These are phyloP conservation scores for Nerophis ophidion DNA, from an alignment of 2,113 vertebrate species.

Conservation along the genomic window DNA sequence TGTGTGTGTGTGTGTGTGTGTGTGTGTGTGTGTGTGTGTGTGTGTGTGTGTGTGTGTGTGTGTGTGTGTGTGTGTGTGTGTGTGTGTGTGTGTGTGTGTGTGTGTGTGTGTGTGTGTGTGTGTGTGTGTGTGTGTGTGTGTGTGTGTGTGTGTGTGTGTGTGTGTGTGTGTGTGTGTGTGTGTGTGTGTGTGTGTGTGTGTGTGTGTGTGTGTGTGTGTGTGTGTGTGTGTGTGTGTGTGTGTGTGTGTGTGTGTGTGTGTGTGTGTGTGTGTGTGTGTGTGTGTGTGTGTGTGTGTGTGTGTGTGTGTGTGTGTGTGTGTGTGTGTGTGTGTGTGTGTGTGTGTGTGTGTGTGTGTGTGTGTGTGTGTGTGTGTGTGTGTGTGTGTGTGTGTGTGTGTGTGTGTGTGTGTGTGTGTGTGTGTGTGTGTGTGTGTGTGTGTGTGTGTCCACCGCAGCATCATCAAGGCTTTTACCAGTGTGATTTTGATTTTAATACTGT, in stretches of 20 bases:
- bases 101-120: constrained; percentile 59
- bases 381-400: constrained; percentile 58
- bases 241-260: constrained; percentile 60
- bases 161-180: constrained; percentile 59
- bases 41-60: constrained; percentile 62
- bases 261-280: constrained; percentile 63
- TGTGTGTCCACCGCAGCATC: constrained; percentile 63
- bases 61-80: constrained; percentile 60
- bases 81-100: constrained; percentile 59
- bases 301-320: constrained; percentile 64
- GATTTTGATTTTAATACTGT: constrained; percentile 67
- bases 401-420: constrained; percentile 62
- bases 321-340: constrained; percentile 62
- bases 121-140: constrained; percentile 59
- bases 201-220: constrained; percentile 62
- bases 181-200: constrained; percentile 58
- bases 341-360: constrained; percentile 59
- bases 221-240: constrained; percentile 60
- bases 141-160: constrained; percentile 62
- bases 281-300: constrained; percentile 60
- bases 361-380: constrained; percentile 59
- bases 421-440: constrained; percentile 60
- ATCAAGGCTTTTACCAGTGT: constrained; percentile 68
- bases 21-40: constrained; percentile 58
- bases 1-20: constrained; percentile 59